These are phyloP conservation scores for Polyploca ridens DNA, from an alignment of 2,888 invertebrate genomes.

Conservation along the genomic window DNA sequence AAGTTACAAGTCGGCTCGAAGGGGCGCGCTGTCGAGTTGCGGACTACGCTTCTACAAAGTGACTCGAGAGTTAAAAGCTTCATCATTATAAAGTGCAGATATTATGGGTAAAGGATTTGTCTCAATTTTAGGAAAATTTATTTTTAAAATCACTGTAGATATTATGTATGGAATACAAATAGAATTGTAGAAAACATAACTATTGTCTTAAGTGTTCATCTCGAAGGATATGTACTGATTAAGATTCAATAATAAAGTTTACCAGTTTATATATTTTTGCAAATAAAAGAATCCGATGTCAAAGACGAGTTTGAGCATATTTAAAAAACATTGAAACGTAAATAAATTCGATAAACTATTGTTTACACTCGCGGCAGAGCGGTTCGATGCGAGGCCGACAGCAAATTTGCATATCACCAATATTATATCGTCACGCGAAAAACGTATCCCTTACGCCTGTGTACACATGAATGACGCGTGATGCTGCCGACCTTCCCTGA, in stretches of 20 bases:
- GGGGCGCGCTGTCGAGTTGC: conserved; percentile 48
- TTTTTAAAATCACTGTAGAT: neutral
- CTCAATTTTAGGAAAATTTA: neutral
- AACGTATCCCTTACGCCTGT: conserved; percentile 85
- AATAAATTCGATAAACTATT: conserved; percentile 45
- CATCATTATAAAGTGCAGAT: neutral
- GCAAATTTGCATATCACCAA: conserved; percentile 83
- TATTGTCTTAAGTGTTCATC: no score
- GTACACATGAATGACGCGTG: conserved; percentile 85
- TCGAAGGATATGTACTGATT: neutral
- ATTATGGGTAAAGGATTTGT: neutral
- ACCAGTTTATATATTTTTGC: neutral
- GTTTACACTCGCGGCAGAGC: conserved; percentile 39
- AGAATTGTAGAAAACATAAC: no score
- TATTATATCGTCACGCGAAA: conserved; percentile 84
- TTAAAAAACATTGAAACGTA: conserved; percentile 16
- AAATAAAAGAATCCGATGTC: neutral
- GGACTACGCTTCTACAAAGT: conserved; percentile 18
- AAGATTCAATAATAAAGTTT: neutral
- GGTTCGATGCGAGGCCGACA: conserved; percentile 67
- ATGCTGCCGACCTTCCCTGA: conserved; percentile 83
- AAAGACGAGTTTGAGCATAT: neutral
- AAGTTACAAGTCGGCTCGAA: conserved; percentile 40
- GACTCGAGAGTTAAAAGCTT: conserved; percentile 24
- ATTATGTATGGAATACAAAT: no score